Conservation (phyloP, 2,888 invertebrate genomes). For the Philopedon plagiatum region DNA sequence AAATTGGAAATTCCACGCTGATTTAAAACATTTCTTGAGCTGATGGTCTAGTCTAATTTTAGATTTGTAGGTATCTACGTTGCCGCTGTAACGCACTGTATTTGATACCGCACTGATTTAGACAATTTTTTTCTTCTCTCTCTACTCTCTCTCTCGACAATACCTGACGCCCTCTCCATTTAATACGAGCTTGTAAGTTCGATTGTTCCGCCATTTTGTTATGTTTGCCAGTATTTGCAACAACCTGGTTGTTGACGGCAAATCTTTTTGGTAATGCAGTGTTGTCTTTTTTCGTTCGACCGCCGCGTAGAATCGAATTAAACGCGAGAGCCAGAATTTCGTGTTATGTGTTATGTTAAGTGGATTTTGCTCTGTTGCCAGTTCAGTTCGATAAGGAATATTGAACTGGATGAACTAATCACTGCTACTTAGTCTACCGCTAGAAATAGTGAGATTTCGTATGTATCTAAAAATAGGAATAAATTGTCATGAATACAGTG, state of each 20-base stretch:
- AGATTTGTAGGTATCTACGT: too few species aligned
- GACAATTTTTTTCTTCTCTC: constrained; percentile 6
- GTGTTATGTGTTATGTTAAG: constrained; percentile 23
- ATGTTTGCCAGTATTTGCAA: constrained; percentile 13
- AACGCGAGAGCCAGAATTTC: constrained; percentile 15
- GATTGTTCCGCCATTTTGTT: constrained; percentile 11
- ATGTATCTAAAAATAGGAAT: constrained; percentile 2
- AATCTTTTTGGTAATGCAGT: constrained; percentile 15
- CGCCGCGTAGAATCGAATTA: constrained; percentile 5
- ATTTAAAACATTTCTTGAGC: too few species aligned
- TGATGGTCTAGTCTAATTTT: too few species aligned
- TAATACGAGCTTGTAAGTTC: background rate
- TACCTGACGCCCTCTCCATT: constrained; percentile 9
- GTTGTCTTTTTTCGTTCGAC: constrained; percentile 9
- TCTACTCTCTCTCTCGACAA: background rate
- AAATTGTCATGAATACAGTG: background rate
- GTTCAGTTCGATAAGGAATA: background rate
- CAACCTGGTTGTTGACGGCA: constrained; percentile 4
- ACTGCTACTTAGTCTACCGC: background rate
- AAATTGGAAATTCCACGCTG: too few species aligned
- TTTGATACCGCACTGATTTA: background rate
- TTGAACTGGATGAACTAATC: background rate
- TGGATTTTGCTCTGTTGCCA: constrained; percentile 15
- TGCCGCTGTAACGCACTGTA: background rate
- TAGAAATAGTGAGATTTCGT: constrained; percentile 4